Conservation (phyloP, 2,797 vertebrate species). For the Hirundo rustica region DNA sequence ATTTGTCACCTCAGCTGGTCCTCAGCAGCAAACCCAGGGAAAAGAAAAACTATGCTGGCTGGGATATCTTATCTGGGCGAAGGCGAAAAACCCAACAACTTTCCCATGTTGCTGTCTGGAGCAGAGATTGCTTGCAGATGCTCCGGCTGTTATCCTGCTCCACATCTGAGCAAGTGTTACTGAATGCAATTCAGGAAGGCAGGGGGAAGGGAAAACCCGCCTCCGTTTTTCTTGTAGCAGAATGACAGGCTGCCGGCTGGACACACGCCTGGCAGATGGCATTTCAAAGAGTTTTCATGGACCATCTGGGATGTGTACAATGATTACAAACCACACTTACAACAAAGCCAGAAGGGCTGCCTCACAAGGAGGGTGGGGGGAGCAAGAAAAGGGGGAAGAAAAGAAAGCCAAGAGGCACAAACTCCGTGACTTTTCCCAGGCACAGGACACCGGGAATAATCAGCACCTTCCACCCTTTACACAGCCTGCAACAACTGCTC, state of each 20-base stretch:
- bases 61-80: conserved; percentile 25
- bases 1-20: conserved; percentile 30
- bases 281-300: conserved; percentile 81
- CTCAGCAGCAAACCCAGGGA: background rate
- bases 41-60: conserved; percentile 4
- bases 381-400: background rate
- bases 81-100: conserved; percentile 32
- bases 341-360: conserved; percentile 80
- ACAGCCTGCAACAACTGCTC: background rate
- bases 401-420: conserved; percentile 27
- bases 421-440: conserved; percentile 49
- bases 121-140: conserved; percentile 65
- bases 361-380: conserved; percentile 45
- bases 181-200: conserved; percentile 47
- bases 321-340: conserved; percentile 78
- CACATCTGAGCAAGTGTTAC: conserved; percentile 63
- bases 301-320: conserved; percentile 83
- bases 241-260: conserved; percentile 80
- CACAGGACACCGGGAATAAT: background rate
- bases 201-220: conserved; percentile 64
- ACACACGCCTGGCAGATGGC: conserved; percentile 85
- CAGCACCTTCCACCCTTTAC: background rate
- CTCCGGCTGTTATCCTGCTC: conserved; percentile 31
- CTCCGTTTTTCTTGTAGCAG: conserved; percentile 73
- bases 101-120: conserved; percentile 13